A percentile compares a stretch with the other conserved stretches of the same genome.
phyloP scores from a whole-genome alignment of 2,888 invertebrate genomes.

The Diarsia mendica region DNA sequence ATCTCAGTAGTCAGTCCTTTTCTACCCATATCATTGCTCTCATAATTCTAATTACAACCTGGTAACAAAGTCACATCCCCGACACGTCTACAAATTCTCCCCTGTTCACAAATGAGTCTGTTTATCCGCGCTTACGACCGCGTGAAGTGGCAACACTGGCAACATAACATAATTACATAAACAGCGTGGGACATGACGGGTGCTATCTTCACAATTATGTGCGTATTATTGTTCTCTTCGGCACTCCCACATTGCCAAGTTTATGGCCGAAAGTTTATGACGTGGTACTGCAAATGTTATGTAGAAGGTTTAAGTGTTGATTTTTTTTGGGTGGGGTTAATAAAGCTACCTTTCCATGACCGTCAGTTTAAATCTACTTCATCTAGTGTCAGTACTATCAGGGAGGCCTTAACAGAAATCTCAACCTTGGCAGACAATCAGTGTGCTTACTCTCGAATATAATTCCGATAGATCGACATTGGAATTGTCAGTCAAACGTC shows the following conservation, averaged over 20 bases:
- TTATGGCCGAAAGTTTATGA: constrained; percentile 70
- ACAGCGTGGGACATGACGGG: constrained; percentile 57
- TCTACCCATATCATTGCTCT: neutral
- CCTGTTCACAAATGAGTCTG: constrained; percentile 29
- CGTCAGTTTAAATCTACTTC: too few species aligned
- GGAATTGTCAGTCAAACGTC: too few species aligned
- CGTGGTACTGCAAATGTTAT: neutral
- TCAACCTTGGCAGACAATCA: too few species aligned
- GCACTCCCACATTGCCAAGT: constrained; percentile 73
- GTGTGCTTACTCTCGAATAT: too few species aligned
- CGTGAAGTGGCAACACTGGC: constrained; percentile 46
- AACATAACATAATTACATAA: constrained; percentile 59
- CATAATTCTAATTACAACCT: neutral
- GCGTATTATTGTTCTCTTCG: constrained; percentile 61
- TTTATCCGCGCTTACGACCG: constrained; percentile 38
- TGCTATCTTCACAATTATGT: constrained; percentile 60
- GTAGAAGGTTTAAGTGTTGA: constrained; percentile 27
- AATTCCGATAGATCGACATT: too few species aligned
- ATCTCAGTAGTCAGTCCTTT: neutral
- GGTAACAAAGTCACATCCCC: constrained; percentile 20
- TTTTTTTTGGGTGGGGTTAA: too few species aligned
- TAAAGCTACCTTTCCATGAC: too few species aligned
- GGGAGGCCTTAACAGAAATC: too few species aligned
- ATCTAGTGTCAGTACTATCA: too few species aligned
- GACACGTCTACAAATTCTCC: constrained; percentile 26